A percentile compares a stretch with the other conserved stretches of the same genome.
phyloP scores from a whole-genome alignment of 2,113 vertebrate genomes.

The Azemiops feae region DNA sequence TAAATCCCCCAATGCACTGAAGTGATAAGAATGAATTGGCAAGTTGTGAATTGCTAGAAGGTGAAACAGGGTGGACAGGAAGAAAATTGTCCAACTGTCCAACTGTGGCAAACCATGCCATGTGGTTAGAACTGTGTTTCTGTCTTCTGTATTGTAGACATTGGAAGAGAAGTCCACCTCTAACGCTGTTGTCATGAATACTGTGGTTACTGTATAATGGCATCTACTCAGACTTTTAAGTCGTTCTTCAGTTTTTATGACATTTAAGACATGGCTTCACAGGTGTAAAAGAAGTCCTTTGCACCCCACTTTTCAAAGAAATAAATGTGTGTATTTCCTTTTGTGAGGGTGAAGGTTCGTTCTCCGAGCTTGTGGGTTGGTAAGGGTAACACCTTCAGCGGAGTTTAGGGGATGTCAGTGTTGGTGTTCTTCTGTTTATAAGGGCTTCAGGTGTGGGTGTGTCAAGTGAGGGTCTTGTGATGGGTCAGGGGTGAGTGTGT shows the following conservation, averaged over 20 bases:
- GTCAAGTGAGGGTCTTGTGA: too few species aligned
- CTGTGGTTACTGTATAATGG: neutral
- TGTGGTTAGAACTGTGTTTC: neutral
- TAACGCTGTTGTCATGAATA: neutral
- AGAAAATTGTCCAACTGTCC: neutral
- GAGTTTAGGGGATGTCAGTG: too few species aligned
- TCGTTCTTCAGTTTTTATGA: neutral
- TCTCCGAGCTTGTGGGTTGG: too few species aligned
- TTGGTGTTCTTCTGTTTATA: too few species aligned
- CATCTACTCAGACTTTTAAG: neutral
- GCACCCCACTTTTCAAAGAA: neutral
- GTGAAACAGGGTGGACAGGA: neutral
- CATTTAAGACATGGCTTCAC: neutral
- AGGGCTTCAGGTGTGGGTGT: too few species aligned
- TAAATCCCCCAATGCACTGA: constrained; percentile 11
- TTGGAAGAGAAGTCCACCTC: neutral
- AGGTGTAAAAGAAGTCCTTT: neutral
- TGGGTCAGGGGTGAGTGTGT: too few species aligned
- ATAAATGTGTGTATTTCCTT: neutral
- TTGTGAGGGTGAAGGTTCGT: too few species aligned
- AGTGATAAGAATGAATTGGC: constrained; percentile 29
- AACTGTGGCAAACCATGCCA: neutral
- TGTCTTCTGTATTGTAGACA: neutral
- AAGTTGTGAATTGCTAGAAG: constrained; percentile 19
- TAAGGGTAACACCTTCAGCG: too few species aligned